These are phyloP conservation scores for Chloebia gouldiae DNA, from an alignment of 2,113 vertebrate species.

Conservation along the genomic window DNA sequence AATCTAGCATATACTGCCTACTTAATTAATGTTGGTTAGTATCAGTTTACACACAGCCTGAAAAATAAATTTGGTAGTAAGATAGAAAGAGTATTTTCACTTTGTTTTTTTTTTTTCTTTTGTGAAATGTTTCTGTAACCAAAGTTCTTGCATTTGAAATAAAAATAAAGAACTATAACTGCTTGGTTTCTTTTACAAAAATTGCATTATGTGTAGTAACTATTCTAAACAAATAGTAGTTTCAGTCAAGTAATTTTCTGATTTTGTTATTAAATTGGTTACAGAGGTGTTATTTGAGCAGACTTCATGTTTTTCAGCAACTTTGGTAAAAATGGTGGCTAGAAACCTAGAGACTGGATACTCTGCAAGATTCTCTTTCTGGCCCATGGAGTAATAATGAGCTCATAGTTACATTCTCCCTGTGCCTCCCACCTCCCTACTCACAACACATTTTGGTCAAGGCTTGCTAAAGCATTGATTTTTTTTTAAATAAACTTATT, in stretches of 20 bases:
- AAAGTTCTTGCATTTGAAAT: not conserved
- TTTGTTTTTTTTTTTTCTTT: not conserved
- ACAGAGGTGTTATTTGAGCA: fast-evolving
- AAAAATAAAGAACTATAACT: not conserved
- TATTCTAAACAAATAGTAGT: not conserved
- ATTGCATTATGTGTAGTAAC: not conserved
- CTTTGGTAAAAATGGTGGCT: not conserved
- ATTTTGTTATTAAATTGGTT: not conserved
- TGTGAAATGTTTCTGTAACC: not conserved
- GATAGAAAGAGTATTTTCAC: not conserved
- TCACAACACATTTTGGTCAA: not conserved
- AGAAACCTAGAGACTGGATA: not conserved
- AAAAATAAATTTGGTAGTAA: not conserved
- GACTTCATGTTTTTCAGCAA: not conserved
- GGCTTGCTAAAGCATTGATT: not conserved
- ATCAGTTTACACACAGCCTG: not conserved
- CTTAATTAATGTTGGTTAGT: not conserved
- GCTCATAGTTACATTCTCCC: not conserved
- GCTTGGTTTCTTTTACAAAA: not conserved
- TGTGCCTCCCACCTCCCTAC: not conserved
- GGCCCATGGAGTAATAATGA: not conserved
- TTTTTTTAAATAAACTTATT: not conserved
- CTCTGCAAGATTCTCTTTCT: not conserved
- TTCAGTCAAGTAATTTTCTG: not conserved
- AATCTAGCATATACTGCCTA: not conserved